Percentiles rank a stretch among this genome's conserved stretches.
Conservation (phyloP, 2,113 vertebrate genomes). For the Rhynchomys soricoides region DNA sequence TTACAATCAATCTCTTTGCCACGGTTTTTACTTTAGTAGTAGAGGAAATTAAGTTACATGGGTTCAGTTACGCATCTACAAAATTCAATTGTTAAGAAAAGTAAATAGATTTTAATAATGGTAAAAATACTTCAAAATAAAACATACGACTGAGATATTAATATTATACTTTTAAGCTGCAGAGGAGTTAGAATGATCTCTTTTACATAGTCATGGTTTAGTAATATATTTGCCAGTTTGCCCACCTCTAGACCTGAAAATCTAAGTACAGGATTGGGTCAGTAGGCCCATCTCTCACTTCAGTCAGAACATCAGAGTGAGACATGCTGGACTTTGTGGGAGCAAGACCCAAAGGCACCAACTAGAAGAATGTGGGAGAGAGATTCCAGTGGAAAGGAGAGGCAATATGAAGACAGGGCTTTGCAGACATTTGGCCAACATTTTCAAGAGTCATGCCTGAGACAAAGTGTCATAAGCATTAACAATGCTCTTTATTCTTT, state of each 20-base stretch:
- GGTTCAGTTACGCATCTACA: background rate
- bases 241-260: background rate
- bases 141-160: background rate
- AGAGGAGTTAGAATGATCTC: background rate
- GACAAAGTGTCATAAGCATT: background rate
- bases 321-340: background rate
- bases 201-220: slow-evolving; percentile 9
- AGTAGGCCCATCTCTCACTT: background rate
- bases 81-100: slow-evolving; percentile 18
- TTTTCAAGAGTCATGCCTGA: background rate
- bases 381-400: background rate
- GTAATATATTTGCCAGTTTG: background rate
- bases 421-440: background rate
- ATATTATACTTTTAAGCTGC: slow-evolving; percentile 2
- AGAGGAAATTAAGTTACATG: slow-evolving; percentile 2
- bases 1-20: background rate
- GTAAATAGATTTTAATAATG: slow-evolving; percentile 16
- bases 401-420: background rate
- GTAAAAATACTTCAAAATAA: slow-evolving; percentile 32
- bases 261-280: background rate
- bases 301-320: background rate
- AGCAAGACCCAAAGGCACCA: background rate
- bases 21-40: background rate
- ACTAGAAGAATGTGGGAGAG: background rate
- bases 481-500: background rate